These are phyloP conservation scores for Allolobophora icterica DNA, from an alignment of 2,888 invertebrate genomes.

Conservation along the genomic window DNA sequence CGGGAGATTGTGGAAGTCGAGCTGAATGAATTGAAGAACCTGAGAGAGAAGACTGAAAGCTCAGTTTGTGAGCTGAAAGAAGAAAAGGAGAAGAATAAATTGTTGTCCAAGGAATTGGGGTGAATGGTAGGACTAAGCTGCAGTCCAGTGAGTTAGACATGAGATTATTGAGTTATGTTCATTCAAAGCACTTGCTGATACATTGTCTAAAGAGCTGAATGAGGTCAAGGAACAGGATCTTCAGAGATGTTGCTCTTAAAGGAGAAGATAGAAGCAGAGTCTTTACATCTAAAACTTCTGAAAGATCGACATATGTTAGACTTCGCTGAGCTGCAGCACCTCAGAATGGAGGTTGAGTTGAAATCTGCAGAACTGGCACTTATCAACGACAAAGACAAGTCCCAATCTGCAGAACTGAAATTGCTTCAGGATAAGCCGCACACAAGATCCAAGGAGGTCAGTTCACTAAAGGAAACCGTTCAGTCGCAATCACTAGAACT, in stretches of 20 bases:
- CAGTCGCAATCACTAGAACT: background rate
- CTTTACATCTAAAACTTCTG: background rate
- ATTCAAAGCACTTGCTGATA: background rate
- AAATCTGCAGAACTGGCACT: background rate
- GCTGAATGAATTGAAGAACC: conserved; percentile 23
- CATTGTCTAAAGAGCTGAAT: background rate
- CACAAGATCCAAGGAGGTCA: background rate
- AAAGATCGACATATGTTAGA: background rate
- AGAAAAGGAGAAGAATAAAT: background rate
- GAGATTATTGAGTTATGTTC: background rate
- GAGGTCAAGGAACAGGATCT: background rate
- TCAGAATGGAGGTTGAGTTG: background rate
- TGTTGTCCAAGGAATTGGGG: background rate
- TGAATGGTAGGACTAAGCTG: background rate
- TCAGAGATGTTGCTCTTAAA: background rate
- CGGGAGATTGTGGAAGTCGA: background rate
- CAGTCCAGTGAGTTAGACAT: background rate
- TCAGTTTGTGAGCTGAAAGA: background rate
- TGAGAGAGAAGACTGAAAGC: background rate
- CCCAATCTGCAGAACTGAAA: background rate
- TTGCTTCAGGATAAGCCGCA: background rate
- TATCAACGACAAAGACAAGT: background rate
- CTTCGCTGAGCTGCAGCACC: background rate
- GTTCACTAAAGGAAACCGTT: background rate
- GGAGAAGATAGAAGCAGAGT: background rate